A percentile compares a stretch with the other conserved stretches of the same genome.
Evolutionary conservation across 2,888 invertebrate species (phyloP).

Genomic region (Volucella inanis): DNA sequence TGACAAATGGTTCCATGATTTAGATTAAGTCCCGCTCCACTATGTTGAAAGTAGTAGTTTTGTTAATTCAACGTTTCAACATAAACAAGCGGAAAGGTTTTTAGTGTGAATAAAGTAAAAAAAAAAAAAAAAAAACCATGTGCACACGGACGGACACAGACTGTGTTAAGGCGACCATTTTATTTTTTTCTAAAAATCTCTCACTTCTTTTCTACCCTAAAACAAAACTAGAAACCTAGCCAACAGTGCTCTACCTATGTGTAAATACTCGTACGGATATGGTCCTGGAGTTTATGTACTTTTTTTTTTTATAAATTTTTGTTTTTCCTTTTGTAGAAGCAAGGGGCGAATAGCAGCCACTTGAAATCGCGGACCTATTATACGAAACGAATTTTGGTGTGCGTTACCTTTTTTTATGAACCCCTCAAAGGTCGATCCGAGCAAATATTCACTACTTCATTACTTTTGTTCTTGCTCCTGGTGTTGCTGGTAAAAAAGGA

Average conservation of each 20-base stretch:
- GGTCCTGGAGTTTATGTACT: background rate
- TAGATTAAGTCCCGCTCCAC: constrained; percentile 28
- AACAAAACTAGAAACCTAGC: constrained; percentile 26
- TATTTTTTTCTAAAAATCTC: constrained; percentile 21
- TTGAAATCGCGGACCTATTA: constrained; percentile 60
- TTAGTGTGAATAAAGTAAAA: constrained; percentile 34
- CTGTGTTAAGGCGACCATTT: constrained; percentile 51
- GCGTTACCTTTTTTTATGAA: constrained; percentile 39
- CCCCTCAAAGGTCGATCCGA: constrained; percentile 49
- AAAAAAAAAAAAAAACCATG: constrained; percentile 32
- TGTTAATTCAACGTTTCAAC: background rate
- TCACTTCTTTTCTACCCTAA: constrained; percentile 43
- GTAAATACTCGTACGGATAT: background rate
- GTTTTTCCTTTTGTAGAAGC: constrained; percentile 54
- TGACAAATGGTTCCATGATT: constrained; percentile 51
- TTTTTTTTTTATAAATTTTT: constrained; percentile 35
- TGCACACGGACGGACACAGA: constrained; percentile 25
- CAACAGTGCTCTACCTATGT: constrained; percentile 6
- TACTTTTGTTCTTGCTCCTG: constrained; percentile 28
- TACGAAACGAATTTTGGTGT: constrained; percentile 48
- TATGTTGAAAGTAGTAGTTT: background rate
- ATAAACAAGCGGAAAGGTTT: background rate
- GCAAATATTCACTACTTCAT: constrained; percentile 34
- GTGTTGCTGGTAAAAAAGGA: background rate
- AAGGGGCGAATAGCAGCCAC: constrained; percentile 63